Evolutionary conservation across 2,113 vertebrate species (phyloP), one percentile per base, ranked within the genome.

Genomic region (Meles meles): DNA sequence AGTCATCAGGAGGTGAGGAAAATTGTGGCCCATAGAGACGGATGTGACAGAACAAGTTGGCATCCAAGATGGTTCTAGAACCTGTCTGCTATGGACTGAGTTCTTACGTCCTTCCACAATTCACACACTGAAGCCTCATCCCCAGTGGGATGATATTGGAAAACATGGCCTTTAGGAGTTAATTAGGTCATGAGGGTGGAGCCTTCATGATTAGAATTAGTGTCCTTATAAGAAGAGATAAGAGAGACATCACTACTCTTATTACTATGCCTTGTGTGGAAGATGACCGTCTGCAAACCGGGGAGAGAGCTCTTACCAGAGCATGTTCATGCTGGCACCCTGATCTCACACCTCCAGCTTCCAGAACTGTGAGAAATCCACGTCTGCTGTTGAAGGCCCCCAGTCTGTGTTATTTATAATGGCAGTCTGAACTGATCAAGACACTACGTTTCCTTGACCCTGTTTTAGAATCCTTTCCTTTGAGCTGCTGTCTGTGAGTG

Each of bases 41-140:
- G 20, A 3, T 27, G 57, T 47, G 11, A 17, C 27, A 47, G 44
- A 84, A 27, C 47, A 59, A 87, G 39, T n/a, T 93, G 92, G 37
- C 59, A 67, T 88, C 23, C 17, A 11, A 61, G 93, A 49, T 77
- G 18, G 37, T 84, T 88, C 81, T 93, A 88, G 92, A 94, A 88
- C 27, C 39, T 69, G 69, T 42, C 13, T 57, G n/a, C 37, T 89
- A 11, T 83, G 47, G 47, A 83, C 49, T 49, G 57, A 92, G 31
- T 83, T 47, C 6, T 1, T 72, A 69, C 39, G 15, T 74, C 13
- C 74, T 7, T 82, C 14, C 4, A 15, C 92, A 57, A 39, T n/a
- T 13, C 57, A 5, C 9, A 20, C 39, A 31, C 52, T 18, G 44
- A 74, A 82, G 18, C 23, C 4, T 67, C 2, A 5, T 88, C 37